A percentile compares a stretch with the other conserved stretches of the same genome.
These are phyloP conservation scores for Temnothorax rugatulus DNA, from an alignment of 2,888 invertebrate genomes.

Conservation along the genomic window DNA sequence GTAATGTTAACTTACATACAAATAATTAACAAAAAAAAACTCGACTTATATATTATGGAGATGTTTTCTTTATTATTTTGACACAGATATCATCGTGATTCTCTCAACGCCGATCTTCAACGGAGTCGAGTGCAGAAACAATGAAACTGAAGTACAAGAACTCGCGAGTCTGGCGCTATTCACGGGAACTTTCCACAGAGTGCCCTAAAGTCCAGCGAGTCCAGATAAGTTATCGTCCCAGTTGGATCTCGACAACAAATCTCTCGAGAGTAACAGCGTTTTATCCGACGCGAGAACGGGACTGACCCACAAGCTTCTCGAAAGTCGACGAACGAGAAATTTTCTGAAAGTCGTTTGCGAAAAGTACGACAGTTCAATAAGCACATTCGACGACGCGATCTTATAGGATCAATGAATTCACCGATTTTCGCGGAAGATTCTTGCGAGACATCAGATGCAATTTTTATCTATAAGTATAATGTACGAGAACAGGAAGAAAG, in stretches of 20 bases:
- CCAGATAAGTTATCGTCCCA: constrained; percentile 56
- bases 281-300: constrained; percentile 35
- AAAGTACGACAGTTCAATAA: constrained; percentile 39
- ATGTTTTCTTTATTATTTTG: constrained; percentile 9
- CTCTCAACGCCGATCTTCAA: not conserved
- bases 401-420: constrained; percentile 13
- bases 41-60: not conserved
- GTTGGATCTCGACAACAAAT: constrained; percentile 60
- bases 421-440: not conserved
- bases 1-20: not conserved
- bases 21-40: not conserved
- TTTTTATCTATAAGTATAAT: not conserved
- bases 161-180: constrained; percentile 13
- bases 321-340: constrained; percentile 34
- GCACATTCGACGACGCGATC: not conserved
- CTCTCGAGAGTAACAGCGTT: constrained; percentile 36
- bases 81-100: not conserved
- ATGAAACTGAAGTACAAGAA: constrained; percentile 44
- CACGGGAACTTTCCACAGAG: constrained; percentile 47
- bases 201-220: constrained; percentile 43
- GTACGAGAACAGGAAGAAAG: not conserved
- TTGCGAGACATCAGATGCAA: not conserved
- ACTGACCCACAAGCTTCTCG: constrained; percentile 35
- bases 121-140: constrained; percentile 26
- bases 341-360: constrained; percentile 18